Percentiles rank a stretch among this genome's conserved stretches.
These are phyloP conservation scores for Craniophora ligustri DNA, from an alignment of 2,888 invertebrate genomes.

Conservation along the genomic window DNA sequence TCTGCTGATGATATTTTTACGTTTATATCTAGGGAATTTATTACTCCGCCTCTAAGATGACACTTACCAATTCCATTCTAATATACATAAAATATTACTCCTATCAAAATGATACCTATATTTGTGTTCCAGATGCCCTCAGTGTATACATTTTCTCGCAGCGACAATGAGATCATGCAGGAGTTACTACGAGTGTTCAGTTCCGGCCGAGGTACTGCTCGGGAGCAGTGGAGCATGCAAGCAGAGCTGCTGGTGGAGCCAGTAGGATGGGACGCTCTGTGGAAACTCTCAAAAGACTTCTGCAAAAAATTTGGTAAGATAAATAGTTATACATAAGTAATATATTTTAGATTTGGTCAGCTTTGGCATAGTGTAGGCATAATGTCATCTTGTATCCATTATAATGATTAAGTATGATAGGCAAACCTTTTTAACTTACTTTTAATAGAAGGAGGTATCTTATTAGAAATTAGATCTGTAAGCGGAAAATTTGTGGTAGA, in stretches of 20 bases:
- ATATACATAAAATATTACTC: too few relatives aligned
- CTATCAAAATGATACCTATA: background rate
- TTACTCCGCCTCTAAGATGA: too few relatives aligned
- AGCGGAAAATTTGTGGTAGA: too few relatives aligned
- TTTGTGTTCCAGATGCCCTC: conserved; percentile 72
- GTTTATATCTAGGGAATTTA: too few relatives aligned
- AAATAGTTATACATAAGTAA: background rate
- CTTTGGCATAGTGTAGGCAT: too few relatives aligned
- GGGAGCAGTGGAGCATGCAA: conserved; percentile 81
- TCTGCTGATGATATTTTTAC: too few relatives aligned
- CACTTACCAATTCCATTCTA: background rate
- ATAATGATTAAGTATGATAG: too few relatives aligned
- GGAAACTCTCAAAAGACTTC: conserved; percentile 90
- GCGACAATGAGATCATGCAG: conserved; percentile 76
- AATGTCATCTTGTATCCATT: too few relatives aligned
- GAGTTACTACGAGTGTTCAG: conserved; percentile 76
- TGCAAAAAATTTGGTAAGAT: conserved; percentile 89
- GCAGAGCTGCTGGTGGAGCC: conserved; percentile 90
- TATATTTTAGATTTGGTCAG: too few relatives aligned
- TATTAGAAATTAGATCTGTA: too few relatives aligned
- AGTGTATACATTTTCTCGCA: conserved; percentile 78
- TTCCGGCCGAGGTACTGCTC: conserved; percentile 73
- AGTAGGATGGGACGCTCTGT: conserved; percentile 91
- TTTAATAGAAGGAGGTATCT: too few relatives aligned
- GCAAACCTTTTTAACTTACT: too few relatives aligned